Percentiles rank a stretch among this genome's conserved stretches.
Conservation (phyloP, 2,888 invertebrate species). For the Candidula unifasciata region DNA sequence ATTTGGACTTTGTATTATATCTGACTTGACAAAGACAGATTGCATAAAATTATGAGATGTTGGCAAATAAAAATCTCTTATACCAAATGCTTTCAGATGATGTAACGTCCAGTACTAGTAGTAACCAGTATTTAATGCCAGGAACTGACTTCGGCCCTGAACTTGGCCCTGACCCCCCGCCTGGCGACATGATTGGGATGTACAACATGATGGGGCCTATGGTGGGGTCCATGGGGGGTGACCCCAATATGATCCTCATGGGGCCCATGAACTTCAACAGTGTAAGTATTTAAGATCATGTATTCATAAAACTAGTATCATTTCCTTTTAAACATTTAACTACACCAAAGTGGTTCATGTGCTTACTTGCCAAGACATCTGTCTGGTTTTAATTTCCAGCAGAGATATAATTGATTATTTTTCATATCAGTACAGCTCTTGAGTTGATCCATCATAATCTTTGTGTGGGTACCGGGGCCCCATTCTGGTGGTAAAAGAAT, state of each 20-base stretch:
- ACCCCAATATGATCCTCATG: constrained; percentile 74
- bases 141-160: background rate
- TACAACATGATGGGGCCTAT: constrained; percentile 63
- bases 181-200: constrained; percentile 57
- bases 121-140: constrained; percentile 36
- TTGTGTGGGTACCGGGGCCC: too few relatives aligned
- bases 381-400: too few relatives aligned
- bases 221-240: constrained; percentile 58
- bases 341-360: too few relatives aligned
- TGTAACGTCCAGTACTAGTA: constrained; percentile 51
- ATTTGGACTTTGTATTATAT: background rate
- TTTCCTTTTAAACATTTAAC: too few relatives aligned
- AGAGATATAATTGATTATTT: too few relatives aligned
- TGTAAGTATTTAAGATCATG: background rate
- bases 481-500: too few relatives aligned
- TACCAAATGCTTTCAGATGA: constrained; percentile 45
- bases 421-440: too few relatives aligned
- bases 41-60: background rate
- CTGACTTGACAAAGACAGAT: background rate
- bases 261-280: constrained; percentile 66
- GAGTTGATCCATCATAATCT: too few relatives aligned
- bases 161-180: constrained; percentile 27
- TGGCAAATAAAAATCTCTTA: background rate
- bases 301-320: too few relatives aligned
- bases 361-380: too few relatives aligned